Conservation (phyloP, 2,113 vertebrate genomes). For the Gymnobelideus leadbeateri region DNA sequence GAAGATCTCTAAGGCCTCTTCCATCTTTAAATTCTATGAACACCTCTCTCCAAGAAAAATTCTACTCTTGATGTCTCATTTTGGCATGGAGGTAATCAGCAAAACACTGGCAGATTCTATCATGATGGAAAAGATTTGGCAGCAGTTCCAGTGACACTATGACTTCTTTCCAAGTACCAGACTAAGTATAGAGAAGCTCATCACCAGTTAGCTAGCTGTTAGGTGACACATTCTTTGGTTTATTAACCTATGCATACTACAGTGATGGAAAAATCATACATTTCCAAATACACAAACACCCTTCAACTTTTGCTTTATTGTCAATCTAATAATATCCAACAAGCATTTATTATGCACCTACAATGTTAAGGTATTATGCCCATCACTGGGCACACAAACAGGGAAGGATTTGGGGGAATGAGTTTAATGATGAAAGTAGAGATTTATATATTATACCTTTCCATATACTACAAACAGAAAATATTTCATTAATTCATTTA, state of each 20-base stretch:
- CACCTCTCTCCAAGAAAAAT: background rate
- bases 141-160: background rate
- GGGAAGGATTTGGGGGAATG: constrained; percentile 22
- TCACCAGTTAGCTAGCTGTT: background rate
- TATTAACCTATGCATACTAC: background rate
- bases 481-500: background rate
- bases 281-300: background rate
- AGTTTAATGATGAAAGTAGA: constrained; percentile 12
- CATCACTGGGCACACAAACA: background rate
- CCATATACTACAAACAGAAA: constrained; percentile 1
- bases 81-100: background rate
- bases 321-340: background rate
- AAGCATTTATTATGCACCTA: background rate
- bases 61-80: background rate
- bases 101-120: background rate
- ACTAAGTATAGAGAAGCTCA: background rate
- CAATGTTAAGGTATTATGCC: background rate
- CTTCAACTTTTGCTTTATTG: background rate
- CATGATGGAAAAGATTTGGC: background rate
- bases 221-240: background rate
- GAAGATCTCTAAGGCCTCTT: background rate
- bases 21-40: background rate
- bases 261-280: background rate
- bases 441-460: constrained; percentile 27
- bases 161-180: background rate